A percentile compares a stretch with the other conserved stretches of the same genome.
Conservation (phyloP, 1,140 invertebrate genomes). For the Conus betulinus region DNA sequence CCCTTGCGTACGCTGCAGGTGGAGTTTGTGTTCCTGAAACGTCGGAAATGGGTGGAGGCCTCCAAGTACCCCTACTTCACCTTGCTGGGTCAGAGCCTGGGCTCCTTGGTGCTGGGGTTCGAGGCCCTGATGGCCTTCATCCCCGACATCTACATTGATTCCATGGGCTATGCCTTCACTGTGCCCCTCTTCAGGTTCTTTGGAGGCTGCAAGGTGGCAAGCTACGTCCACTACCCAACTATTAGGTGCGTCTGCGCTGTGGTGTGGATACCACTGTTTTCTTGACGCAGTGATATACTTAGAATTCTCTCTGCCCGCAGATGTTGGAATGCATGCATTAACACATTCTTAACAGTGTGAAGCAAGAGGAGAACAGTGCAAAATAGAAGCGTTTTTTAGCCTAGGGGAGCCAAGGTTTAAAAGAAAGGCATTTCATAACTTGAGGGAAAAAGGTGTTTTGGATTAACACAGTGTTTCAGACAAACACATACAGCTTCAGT, state of each 20-base stretch:
- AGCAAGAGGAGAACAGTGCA: too few relatives aligned
- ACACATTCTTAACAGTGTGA: too few relatives aligned
- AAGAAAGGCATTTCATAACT: too few relatives aligned
- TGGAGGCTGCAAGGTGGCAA: constrained; percentile 82
- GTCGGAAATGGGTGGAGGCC: constrained; percentile 88
- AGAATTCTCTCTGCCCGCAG: too few relatives aligned
- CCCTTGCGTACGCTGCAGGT: constrained; percentile 32
- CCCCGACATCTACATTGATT: constrained; percentile 94
- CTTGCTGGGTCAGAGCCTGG: constrained; percentile 94
- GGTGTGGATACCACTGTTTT: too few relatives aligned
- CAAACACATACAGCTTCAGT: too few relatives aligned
- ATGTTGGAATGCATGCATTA: too few relatives aligned
- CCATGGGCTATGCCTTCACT: constrained; percentile 96
- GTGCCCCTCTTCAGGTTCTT: constrained; percentile 86
- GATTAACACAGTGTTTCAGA: too few relatives aligned
- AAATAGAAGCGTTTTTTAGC: too few relatives aligned
- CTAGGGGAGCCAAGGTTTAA: too few relatives aligned
- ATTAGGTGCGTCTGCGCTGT: constrained; percentile 81
- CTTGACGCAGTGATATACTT: too few relatives aligned
- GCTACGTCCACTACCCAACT: constrained; percentile 98
- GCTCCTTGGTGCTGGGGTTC: constrained; percentile 89
- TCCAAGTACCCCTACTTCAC: constrained; percentile 91
- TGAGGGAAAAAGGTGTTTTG: too few relatives aligned
- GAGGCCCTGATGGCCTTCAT: constrained; percentile 86
- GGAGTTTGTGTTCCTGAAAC: constrained; percentile 87